Evolutionary conservation across 2,113 vertebrate genomes (phyloP), one percentile per base, ranked within the genome.

Genomic region (Pogonocichla stellata): DNA sequence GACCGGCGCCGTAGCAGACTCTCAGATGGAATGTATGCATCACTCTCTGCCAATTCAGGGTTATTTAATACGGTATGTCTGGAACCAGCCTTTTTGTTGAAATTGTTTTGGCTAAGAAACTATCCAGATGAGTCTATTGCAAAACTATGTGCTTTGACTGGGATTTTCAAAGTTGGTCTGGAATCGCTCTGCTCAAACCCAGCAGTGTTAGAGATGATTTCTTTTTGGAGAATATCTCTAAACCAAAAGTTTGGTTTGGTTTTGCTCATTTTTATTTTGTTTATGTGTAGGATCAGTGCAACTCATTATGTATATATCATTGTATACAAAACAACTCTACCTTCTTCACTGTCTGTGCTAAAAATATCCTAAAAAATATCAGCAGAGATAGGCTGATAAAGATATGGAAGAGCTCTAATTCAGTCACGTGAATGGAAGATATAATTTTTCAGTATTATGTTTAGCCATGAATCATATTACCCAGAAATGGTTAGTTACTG

Each of bases 51-150:
- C 97, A 97, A 60, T 96, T 97, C 91, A 88, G 94, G 95, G 97
- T 97, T 97, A 97, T 97, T 97, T 97, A 97, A 97, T 96, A 97
- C 12, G 11, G 64, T 92, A 95, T 95, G 97, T 97, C 97, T 97
- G 96, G 97, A 97, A 97, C 94, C 50, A 89, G 82, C 70, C 43
- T 96, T 95, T 96, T 94, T 92, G 94, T 89, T 96, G 87, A 96
- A 97, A 96, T 95, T 97, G 89, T 96, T 96, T 96, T 96, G 97
- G 97, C 97, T 97, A 94, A 96, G 88, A 90, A 96, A 73, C 64
- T 86, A 77, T 91, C 77, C 92, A 96, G 91, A 97, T 97, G 96
- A 97, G 92, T 88, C 79, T 91, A 92, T 51, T 94, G 45, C 84
- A 92, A 93, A 96, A 93, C 85, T 96, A 95, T 97, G 92, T 96